phyloP scores from a whole-genome alignment of 2,113 vertebrate species.

The Pituophis catenifer region DNA sequence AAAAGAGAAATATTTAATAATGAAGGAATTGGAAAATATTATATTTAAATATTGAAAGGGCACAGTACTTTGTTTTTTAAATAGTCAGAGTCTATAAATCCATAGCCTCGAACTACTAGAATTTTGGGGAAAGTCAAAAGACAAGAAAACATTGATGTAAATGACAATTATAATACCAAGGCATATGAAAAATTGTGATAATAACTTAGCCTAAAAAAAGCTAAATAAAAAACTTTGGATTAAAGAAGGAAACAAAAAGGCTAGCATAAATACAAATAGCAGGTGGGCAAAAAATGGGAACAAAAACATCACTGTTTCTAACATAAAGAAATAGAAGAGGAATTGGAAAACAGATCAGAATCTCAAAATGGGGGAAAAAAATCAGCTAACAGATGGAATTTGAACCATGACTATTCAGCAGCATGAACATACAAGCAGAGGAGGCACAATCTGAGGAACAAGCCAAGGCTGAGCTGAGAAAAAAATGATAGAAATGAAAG shows the following conservation, averaged over 20 bases:
- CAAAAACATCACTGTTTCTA: not conserved
- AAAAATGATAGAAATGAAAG: not conserved
- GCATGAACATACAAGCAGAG: not conserved
- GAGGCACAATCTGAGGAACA: not conserved
- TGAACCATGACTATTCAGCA: not conserved
- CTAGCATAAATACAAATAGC: not conserved
- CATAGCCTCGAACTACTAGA: not conserved
- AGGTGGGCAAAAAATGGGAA: not conserved
- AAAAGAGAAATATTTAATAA: not conserved
- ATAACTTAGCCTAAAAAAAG: not conserved
- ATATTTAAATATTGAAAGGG: not conserved
- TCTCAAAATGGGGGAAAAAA: not conserved
- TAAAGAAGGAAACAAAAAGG: not conserved
- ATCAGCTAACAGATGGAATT: constrained; percentile 4
- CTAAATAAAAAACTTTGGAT: not conserved
- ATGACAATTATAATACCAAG: not conserved
- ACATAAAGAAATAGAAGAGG: not conserved
- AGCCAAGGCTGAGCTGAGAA: not conserved
- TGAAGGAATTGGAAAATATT: not conserved
- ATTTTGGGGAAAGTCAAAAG: not conserved
- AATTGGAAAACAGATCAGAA: not conserved
- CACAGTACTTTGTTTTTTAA: not conserved
- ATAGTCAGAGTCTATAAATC: not conserved
- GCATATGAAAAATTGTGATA: not conserved
- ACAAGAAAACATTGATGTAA: not conserved